Percentiles rank a stretch among this genome's conserved stretches.
These are phyloP conservation scores for Scaptodrosophila latifasciaeformis DNA, from an alignment of 2,888 invertebrate genomes.

Conservation along the genomic window DNA sequence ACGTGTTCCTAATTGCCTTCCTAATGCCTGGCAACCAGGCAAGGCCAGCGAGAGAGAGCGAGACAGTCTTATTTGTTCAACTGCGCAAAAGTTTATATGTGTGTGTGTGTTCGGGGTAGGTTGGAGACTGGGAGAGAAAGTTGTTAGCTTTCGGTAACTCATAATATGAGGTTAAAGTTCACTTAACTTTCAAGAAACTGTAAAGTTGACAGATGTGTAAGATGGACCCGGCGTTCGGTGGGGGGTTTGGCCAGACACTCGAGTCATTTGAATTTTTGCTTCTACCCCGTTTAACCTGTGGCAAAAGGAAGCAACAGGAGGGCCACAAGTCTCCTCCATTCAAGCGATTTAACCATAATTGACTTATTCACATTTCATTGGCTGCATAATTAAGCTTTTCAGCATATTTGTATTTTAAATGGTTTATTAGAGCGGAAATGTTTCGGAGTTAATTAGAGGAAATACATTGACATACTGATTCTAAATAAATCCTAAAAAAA, in stretches of 20 bases:
- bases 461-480: no score
- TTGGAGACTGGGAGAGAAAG: no score
- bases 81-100: no score
- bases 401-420: no score
- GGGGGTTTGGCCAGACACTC: constrained; percentile 5
- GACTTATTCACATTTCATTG: constrained; percentile 44
- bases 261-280: background rate
- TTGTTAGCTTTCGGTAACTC: no score
- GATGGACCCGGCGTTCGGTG: background rate
- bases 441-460: no score
- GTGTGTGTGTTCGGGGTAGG: no score
- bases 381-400: constrained; percentile 10
- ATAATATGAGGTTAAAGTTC: background rate
- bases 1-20: constrained; percentile 58
- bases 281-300: constrained; percentile 11
- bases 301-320: no score
- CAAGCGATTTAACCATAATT: constrained; percentile 31
- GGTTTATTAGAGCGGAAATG: no score
- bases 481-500: no score
- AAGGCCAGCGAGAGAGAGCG: no score
- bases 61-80: no score
- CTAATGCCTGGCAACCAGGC: constrained; percentile 14
- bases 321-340: constrained; percentile 2
- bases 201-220: background rate
- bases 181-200: background rate